Conservation (phyloP, 2,888 invertebrate genomes). For the Icerya purchasi region DNA sequence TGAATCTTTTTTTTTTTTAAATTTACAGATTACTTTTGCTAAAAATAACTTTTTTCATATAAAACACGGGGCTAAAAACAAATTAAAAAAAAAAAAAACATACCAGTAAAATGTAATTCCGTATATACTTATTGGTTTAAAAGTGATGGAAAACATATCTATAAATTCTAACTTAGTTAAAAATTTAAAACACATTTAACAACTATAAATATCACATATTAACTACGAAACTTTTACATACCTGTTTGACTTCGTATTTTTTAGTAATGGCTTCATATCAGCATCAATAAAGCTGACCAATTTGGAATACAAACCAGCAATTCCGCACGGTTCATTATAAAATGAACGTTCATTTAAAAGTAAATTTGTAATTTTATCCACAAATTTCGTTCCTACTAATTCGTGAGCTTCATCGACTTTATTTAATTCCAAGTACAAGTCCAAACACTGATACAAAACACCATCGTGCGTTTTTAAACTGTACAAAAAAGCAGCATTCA, state of each 20-base stretch:
- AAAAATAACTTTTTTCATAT: no score
- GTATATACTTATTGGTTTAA: no score
- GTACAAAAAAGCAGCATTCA: conserved; percentile 28
- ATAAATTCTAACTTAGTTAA: no score
- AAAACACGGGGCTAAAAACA: no score
- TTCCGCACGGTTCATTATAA: conserved; percentile 37
- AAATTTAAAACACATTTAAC: no score
- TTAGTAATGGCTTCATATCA: conserved; percentile 33
- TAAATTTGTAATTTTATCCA: conserved; percentile 42
- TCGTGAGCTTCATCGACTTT: conserved; percentile 47
- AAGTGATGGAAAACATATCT: no score
- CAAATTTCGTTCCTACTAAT: conserved; percentile 37
- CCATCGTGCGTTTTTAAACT: conserved; percentile 29
- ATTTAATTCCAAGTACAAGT: conserved; percentile 41
- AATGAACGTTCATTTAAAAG: conserved; percentile 46
- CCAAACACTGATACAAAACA: conserved; percentile 30
- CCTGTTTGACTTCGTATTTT: conserved; percentile 11
- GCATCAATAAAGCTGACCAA: conserved; percentile 48
- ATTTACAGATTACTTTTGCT: no score
- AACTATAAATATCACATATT: no score
- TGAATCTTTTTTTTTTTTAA: no score
- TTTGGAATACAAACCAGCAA: conserved; percentile 47
- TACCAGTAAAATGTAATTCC: no score
- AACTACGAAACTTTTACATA: no score
- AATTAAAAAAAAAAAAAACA: no score